Percentiles rank a stretch among this genome's conserved stretches.
These are phyloP conservation scores for Myrmecobius fasciatus DNA, from an alignment of 2,113 vertebrate species.

Conservation along the genomic window DNA sequence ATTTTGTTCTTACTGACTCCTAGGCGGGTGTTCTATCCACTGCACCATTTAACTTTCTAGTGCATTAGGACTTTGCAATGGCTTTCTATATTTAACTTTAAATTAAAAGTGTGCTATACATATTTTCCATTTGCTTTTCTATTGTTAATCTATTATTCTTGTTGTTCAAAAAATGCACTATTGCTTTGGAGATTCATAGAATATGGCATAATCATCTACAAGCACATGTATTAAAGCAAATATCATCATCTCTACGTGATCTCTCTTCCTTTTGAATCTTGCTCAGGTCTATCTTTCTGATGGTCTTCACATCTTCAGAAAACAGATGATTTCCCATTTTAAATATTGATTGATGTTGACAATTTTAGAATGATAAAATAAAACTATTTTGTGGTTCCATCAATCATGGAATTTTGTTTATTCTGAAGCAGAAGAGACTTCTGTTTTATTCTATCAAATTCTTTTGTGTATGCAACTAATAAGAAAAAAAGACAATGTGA, in stretches of 20 bases:
- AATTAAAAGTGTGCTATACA: neutral
- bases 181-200: neutral
- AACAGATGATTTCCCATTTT: neutral
- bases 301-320: neutral
- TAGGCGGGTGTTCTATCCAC: neutral
- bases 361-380: neutral
- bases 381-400: neutral
- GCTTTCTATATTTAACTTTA: neutral
- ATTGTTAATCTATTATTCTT: neutral
- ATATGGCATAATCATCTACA: neutral
- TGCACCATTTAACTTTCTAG: neutral
- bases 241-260: neutral
- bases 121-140: neutral
- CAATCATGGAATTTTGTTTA: neutral
- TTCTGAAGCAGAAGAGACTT: neutral
- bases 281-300: neutral
- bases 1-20: neutral
- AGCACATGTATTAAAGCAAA: neutral
- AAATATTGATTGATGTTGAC: neutral
- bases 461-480: neutral
- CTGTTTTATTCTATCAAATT: neutral
- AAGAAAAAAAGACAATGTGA: too few species aligned
- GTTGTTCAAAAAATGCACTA: neutral
- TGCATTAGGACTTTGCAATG: too few species aligned
- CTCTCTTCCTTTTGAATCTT: neutral